Base-by-base conservation (phyloP, 2,113 vertebrate genomes). In the Spea multiplicata region DNA sequence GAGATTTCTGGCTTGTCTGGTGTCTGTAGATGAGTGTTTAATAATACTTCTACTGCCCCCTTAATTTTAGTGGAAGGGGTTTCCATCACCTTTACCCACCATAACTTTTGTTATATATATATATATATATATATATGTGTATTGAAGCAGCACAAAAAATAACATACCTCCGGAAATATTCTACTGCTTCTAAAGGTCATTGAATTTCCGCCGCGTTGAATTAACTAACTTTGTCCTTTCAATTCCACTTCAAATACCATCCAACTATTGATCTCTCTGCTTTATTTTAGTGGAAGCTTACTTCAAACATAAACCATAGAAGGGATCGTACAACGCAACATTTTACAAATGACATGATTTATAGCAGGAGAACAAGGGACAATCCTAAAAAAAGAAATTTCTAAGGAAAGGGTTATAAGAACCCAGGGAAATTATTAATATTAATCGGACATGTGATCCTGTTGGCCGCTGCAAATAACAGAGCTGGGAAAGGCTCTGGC, bases 231-330 rank as follows among this genome's bases (percentile, higher is more conserved):
- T 30, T 30, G 30, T 30, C 30, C 30, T 30, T 30, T 30, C 30
- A 30, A 30, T 30, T 6, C 4, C 46, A 30, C 83, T 44, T 12
- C n/a, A 8, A 76, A 69, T 8, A 44, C 8, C 53, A 59, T 71
- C 17, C 16, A 48, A 69, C n/a, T 48, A n/a, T 3, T 10, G 52
- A 48, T 59, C 65, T 74, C 4, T 78, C 0, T 59, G 52, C 13
- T 3, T 61, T 75, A 86, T 59, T 83, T 72, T 47, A 99, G 97
- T 99, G 90, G 97, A 99, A 87, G 97, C 97, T 81, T 96, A 97
- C 88, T 99, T 99, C 86, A 99, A 99, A 89, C 97, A 99, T 91
- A 99, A 99, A 89, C 97, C 97, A 76, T 99, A 94, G 17, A 49
- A 46, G 61, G 16, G 66, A 53, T 45, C n/a, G 52, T 50, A 67